These are phyloP conservation scores for Dolomedes plantarius DNA, from an alignment of 2,888 invertebrate genomes.

Conservation along the genomic window DNA sequence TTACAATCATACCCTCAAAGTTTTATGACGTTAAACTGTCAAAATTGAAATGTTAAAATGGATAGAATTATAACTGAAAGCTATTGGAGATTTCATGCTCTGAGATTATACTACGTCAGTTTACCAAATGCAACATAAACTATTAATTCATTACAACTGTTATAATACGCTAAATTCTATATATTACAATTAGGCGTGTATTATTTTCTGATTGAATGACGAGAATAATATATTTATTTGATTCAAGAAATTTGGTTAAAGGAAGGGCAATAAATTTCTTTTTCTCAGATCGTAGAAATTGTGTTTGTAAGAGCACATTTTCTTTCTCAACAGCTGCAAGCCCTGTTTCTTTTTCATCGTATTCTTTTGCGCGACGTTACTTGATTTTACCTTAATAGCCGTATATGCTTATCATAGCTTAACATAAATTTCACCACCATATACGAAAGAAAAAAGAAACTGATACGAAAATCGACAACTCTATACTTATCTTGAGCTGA, in stretches of 20 bases:
- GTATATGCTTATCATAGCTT: slow-evolving; percentile 67
- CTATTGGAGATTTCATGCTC: too few species aligned
- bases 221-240: too few species aligned
- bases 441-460: slow-evolving; percentile 14
- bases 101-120: too few species aligned
- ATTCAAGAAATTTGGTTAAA: neutral
- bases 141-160: too few species aligned
- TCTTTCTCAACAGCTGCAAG: slow-evolving; percentile 28
- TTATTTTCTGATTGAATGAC: too few species aligned
- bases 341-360: slow-evolving; percentile 22
- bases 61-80: too few species aligned
- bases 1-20: too few species aligned
- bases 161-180: too few species aligned
- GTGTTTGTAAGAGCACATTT: neutral
- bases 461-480: slow-evolving; percentile 31
- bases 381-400: slow-evolving; percentile 39
- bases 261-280: neutral
- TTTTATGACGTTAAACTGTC: too few species aligned
- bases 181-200: too few species aligned
- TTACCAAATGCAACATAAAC: too few species aligned
- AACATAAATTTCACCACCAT: slow-evolving; percentile 53
- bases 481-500: slow-evolving; percentile 65
- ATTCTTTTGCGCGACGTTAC: neutral
- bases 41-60: too few species aligned
- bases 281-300: neutral